A percentile compares a stretch with the other conserved stretches of the same genome.
Evolutionary conservation across 2,888 invertebrate genomes (phyloP).

Genomic region (Steromphala cineraria): DNA sequence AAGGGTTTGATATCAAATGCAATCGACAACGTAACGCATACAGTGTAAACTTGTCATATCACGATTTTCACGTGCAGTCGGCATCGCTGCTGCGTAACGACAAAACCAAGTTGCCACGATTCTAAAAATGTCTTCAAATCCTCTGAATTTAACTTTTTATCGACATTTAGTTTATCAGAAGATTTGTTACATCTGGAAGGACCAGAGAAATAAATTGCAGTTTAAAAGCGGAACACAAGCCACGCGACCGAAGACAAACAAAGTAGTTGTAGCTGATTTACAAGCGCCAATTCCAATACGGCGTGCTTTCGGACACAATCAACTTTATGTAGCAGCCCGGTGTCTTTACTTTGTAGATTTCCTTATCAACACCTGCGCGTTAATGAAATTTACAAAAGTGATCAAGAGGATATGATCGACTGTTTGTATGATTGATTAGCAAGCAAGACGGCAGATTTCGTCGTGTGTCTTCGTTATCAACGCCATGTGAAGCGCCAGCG

Average conservation of each 20-base stretch:
- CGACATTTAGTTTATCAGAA: no score
- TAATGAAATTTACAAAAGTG: constrained; percentile 15
- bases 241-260: not conserved
- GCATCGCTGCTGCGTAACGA: no score
- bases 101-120: no score
- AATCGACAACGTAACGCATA: not conserved
- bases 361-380: constrained; percentile 4
- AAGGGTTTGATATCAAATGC: not conserved
- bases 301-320: not conserved
- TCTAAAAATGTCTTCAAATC: no score
- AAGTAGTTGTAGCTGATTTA: constrained; percentile 4
- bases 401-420: constrained; percentile 6
- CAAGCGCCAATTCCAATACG: not conserved
- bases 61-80: not conserved
- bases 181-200: no score
- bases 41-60: not conserved
- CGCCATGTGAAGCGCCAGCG: not conserved
- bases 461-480: not conserved
- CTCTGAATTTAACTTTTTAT: no score
- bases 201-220: no score
- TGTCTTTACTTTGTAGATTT: not conserved
- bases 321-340: not conserved
- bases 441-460: constrained; percentile 2
- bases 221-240: not conserved
- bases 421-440: constrained; percentile 3